Percentiles rank a stretch among this genome's conserved stretches.
phyloP scores from a whole-genome alignment of 92 coral and sea anemone genomes.

The Isaurus tuberculatus region DNA sequence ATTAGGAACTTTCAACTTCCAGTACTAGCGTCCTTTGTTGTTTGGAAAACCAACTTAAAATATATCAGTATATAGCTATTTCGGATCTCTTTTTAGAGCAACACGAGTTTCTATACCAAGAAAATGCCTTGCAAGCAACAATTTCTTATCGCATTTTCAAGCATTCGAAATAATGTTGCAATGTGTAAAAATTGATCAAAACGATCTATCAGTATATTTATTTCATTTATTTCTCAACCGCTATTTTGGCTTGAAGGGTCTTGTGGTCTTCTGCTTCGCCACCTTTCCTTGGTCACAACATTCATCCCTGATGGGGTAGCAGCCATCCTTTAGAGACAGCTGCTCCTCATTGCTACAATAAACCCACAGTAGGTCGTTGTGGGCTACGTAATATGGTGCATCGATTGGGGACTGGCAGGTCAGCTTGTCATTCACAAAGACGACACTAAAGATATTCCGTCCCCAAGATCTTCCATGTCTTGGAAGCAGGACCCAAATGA shows the following conservation, averaged over 20 bases:
- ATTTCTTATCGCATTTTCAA: no score
- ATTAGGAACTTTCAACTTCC: no score
- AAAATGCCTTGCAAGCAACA: no score
- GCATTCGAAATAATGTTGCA: no score
- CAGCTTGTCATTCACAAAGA: slow-evolving; percentile 34
- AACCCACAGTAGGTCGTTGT: slow-evolving; percentile 19
- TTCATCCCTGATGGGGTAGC: slow-evolving; percentile 38
- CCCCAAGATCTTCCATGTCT: slow-evolving; percentile 50
- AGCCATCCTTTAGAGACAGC: slow-evolving; percentile 36
- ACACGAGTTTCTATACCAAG: no score
- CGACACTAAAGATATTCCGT: slow-evolving; percentile 13
- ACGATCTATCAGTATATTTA: no score
- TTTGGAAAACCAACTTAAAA: no score
- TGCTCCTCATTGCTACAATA: slow-evolving; percentile 32
- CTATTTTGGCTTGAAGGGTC: slow-evolving; percentile 22
- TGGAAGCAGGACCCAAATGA: slow-evolving; percentile 56
- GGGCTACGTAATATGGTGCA: slow-evolving; percentile 34
- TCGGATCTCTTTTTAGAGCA: no score
- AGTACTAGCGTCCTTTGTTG: no score
- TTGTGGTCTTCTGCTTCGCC: slow-evolving; percentile 28
- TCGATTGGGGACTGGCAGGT: slow-evolving; percentile 33
- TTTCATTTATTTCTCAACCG: background rate
- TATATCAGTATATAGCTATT: no score
- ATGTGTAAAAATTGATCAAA: no score
- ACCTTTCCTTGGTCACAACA: slow-evolving; percentile 24